phyloP scores from a whole-genome alignment of 2,888 invertebrate genomes.

The Drosophila flavopinicola region DNA sequence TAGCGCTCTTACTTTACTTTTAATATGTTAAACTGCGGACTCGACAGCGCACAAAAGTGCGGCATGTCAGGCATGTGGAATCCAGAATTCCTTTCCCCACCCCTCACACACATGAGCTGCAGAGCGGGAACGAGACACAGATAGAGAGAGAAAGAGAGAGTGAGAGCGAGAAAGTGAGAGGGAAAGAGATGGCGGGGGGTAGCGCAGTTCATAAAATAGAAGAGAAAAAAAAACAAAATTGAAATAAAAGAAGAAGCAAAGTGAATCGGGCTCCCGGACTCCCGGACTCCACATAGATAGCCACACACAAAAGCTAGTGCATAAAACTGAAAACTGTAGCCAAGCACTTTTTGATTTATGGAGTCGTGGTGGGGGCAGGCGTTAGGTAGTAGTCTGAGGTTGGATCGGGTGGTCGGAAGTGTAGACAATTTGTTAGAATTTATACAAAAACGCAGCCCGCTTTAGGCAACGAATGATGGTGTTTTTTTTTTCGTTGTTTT shows the following conservation, averaged over 20 bases:
- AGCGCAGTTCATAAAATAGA: constrained; percentile 63
- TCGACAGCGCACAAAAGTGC: constrained; percentile 71
- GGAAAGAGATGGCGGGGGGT: neutral
- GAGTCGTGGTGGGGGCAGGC: constrained; percentile 6
- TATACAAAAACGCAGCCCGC: constrained; percentile 71
- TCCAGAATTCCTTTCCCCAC: constrained; percentile 38
- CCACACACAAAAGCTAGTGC: constrained; percentile 74
- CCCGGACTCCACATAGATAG: constrained; percentile 38
- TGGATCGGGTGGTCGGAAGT: constrained; percentile 64
- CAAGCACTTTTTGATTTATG: constrained; percentile 77
- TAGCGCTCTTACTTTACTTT: constrained; percentile 65
- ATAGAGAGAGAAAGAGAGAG: neutral
- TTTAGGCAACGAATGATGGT: constrained; percentile 57
- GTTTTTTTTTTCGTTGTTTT: constrained; percentile 2
- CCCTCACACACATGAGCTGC: constrained; percentile 4
- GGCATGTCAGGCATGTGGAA: constrained; percentile 74
- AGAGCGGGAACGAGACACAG: neutral
- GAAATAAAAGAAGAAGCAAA: constrained; percentile 16
- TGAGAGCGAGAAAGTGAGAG: constrained; percentile 1
- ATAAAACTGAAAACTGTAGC: constrained; percentile 77
- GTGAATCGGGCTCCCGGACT: constrained; percentile 33
- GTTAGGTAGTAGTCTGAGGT: constrained; percentile 8
- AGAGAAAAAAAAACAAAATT: constrained; percentile 30
- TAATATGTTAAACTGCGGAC: constrained; percentile 76
- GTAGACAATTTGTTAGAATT: constrained; percentile 80